A percentile compares a stretch with the other conserved stretches of the same genome.
Evolutionary conservation across 1,140 invertebrate species (phyloP).

Genomic region (Macrobrachium rosenbergii): DNA sequence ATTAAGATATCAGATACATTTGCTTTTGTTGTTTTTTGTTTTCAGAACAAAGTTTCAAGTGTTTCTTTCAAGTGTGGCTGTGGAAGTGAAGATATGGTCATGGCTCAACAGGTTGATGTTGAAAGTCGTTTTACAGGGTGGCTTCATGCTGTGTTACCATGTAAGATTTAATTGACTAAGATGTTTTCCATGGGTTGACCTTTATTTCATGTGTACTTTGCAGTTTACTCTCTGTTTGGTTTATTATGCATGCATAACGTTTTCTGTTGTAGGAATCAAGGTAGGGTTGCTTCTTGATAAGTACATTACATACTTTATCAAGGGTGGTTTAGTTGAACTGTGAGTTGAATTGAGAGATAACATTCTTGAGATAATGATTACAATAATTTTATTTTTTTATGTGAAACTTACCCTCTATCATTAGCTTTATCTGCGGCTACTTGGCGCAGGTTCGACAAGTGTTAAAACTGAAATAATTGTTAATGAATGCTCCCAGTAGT

Average conservation of each 20-base stretch:
- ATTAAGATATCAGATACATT: too few relatives aligned
- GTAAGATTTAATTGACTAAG: conserved; percentile 28
- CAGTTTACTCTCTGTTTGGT: not conserved
- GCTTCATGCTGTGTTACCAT: conserved; percentile 69
- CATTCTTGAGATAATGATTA: not conserved
- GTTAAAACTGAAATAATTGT: too few relatives aligned
- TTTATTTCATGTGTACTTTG: not conserved
- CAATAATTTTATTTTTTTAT: not conserved
- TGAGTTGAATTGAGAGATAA: too few relatives aligned
- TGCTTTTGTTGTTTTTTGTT: conserved; percentile 66
- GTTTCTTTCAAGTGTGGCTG: conserved; percentile 85
- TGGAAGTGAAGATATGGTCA: conserved; percentile 83
- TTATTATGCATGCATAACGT: not conserved
- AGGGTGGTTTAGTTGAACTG: not conserved
- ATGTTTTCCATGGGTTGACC: not conserved
- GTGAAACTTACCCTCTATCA: too few relatives aligned
- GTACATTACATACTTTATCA: too few relatives aligned
- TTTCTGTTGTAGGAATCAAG: not conserved
- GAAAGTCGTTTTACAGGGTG: conserved; percentile 86
- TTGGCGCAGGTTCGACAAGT: too few relatives aligned
- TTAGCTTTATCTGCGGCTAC: too few relatives aligned
- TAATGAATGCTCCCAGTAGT: too few relatives aligned
- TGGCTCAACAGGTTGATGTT: conserved; percentile 85
- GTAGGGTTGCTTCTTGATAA: not conserved
- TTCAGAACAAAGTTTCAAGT: conserved; percentile 89